phyloP scores from a whole-genome alignment of 2,888 invertebrate species.

The Synergus umbraculus region DNA sequence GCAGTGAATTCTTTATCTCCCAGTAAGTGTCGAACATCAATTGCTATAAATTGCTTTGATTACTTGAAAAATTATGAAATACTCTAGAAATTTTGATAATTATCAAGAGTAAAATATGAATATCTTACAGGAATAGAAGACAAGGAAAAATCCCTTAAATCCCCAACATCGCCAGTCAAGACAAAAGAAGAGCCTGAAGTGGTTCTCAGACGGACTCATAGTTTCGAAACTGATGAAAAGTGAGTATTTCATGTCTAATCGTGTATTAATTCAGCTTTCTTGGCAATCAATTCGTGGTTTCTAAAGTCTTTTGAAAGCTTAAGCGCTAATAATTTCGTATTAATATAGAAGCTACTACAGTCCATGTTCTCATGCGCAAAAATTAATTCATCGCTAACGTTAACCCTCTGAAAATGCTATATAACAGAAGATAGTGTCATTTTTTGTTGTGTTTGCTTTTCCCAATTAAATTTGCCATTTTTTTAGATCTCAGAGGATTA shows the following conservation, averaged over 20 bases:
- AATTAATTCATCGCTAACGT: constrained; percentile 26
- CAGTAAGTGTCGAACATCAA: constrained; percentile 66
- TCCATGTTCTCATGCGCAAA: constrained; percentile 13
- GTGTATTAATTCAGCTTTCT: constrained; percentile 41
- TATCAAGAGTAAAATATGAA: constrained; percentile 69
- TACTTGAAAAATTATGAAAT: no score
- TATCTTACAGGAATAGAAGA: constrained; percentile 73
- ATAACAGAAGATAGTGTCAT: neutral
- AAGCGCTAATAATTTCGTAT: constrained; percentile 7
- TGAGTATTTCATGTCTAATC: constrained; percentile 79
- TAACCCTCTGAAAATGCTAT: constrained; percentile 5
- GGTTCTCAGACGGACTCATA: constrained; percentile 88
- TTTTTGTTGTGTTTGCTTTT: neutral
- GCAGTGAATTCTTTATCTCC: constrained; percentile 79
- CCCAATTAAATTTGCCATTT: constrained; percentile 3
- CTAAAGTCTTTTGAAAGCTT: neutral
- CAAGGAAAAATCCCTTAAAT: constrained; percentile 74
- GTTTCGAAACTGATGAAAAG: constrained; percentile 93
- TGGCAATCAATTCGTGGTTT: constrained; percentile 43
- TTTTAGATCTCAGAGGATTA: constrained; percentile 6
- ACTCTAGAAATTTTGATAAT: constrained; percentile 43
- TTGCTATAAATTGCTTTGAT: neutral
- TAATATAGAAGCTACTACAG: constrained; percentile 1
- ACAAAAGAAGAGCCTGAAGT: constrained; percentile 81
- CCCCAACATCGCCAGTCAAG: constrained; percentile 75